Conservation (phyloP, 1,140 invertebrate species). For the Acromyrmex echinatior region DNA sequence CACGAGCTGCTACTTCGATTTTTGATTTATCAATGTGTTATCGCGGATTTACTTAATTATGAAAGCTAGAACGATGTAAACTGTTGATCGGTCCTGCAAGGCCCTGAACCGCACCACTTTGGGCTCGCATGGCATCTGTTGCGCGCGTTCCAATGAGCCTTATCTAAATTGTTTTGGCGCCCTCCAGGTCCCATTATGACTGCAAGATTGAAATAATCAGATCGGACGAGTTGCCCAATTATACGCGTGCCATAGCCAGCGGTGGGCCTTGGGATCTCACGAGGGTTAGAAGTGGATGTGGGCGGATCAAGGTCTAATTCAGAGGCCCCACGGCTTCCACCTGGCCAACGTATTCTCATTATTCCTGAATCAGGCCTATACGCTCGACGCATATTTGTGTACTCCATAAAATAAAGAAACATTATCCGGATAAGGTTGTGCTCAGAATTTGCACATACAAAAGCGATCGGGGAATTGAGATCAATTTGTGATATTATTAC, state of each 20-base stretch:
- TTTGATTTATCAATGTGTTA: slow-evolving; percentile 37
- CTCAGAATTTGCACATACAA: not conserved
- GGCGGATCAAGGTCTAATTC: slow-evolving; percentile 50
- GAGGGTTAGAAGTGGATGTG: slow-evolving; percentile 64
- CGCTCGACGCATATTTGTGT: slow-evolving; percentile 10
- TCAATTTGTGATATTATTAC: too few relatives aligned
- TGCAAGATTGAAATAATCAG: slow-evolving; percentile 71
- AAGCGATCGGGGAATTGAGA: too few relatives aligned
- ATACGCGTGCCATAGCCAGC: slow-evolving; percentile 60
- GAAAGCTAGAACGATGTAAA: slow-evolving; percentile 28
- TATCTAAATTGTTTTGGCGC: slow-evolving; percentile 71
- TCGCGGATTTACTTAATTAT: slow-evolving; percentile 35
- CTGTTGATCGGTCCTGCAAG: not conserved
- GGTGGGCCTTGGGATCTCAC: slow-evolving; percentile 22
- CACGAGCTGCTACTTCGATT: not conserved
- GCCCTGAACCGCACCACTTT: not conserved
- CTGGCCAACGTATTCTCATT: slow-evolving; percentile 63
- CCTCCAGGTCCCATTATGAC: slow-evolving; percentile 63
- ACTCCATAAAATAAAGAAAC: slow-evolving; percentile 39
- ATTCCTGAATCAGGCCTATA: slow-evolving; percentile 11
- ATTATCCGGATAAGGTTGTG: slow-evolving; percentile 49
- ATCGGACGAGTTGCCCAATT: slow-evolving; percentile 68
- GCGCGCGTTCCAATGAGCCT: slow-evolving; percentile 17
- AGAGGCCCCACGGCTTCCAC: slow-evolving; percentile 51
- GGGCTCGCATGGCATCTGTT: slow-evolving; percentile 52